phyloP scores from a whole-genome alignment of 2,888 invertebrate species.

The Cryptocheilus praepositus region DNA sequence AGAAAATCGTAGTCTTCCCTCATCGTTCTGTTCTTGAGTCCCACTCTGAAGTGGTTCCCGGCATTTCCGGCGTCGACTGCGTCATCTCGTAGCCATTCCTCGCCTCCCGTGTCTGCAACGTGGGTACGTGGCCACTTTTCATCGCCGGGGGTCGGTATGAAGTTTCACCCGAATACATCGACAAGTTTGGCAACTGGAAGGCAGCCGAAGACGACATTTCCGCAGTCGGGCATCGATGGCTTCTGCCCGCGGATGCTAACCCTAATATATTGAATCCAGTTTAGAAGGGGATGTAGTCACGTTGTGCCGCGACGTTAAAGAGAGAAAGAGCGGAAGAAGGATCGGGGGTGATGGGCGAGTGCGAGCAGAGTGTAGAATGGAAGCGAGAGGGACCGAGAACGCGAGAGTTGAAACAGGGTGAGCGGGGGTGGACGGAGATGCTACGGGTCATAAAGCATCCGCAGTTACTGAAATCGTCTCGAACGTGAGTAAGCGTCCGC shows the following conservation, averaged over 20 bases:
- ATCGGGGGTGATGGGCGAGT: conserved; percentile 12
- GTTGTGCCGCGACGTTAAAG: conserved; percentile 34
- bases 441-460: conserved; percentile 71
- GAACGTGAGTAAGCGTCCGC: conserved; percentile 48
- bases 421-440: conserved; percentile 49
- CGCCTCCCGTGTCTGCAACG: neutral
- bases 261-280: conserved; percentile 68
- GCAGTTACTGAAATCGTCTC: conserved; percentile 62
- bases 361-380: conserved; percentile 9
- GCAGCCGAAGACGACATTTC: conserved; percentile 26
- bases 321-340: conserved; percentile 21
- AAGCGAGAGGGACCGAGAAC: conserved; percentile 1
- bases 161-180: conserved; percentile 5
- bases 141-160: neutral
- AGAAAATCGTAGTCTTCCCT: too few species aligned
- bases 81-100: neutral
- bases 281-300: conserved; percentile 54
- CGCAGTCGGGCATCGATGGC: conserved; percentile 40
- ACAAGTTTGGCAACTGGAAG: conserved; percentile 24
- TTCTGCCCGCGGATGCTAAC: conserved; percentile 52
- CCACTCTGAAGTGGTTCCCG: too few species aligned
- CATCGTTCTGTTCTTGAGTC: too few species aligned
- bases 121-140: neutral
- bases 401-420: neutral
- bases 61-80: too few species aligned